Evolutionary conservation across 2,113 vertebrate species (phyloP).

Genomic region (Prunella fulvescens): DNA sequence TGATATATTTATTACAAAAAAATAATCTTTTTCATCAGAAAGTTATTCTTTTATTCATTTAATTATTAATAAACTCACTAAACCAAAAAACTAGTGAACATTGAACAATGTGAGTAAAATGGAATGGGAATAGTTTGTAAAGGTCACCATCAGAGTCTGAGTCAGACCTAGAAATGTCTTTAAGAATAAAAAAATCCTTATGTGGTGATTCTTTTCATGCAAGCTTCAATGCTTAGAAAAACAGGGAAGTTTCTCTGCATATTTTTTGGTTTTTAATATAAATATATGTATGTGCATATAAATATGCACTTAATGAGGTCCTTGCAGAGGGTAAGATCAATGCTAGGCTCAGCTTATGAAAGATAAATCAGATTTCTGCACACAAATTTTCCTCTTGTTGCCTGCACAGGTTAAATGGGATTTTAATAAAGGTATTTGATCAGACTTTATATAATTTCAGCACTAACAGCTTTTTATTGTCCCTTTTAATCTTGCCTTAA

Average conservation of each 20-base stretch:
- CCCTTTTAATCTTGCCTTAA: background rate
- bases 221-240: conserved; percentile 24
- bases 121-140: background rate
- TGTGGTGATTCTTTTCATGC: conserved; percentile 36
- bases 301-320: background rate
- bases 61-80: background rate
- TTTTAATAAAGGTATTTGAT: background rate
- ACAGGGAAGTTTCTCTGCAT: conserved; percentile 38
- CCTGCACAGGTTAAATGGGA: background rate
- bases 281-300: background rate
- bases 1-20: background rate
- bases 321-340: background rate
- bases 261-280: background rate
- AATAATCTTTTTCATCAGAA: background rate
- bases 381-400: background rate
- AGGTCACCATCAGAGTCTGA: background rate
- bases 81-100: background rate
- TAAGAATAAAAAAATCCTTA: background rate
- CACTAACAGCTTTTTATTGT: background rate
- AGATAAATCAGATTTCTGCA: background rate
- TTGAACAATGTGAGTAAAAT: background rate
- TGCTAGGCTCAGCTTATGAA: background rate
- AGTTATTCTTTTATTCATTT: background rate
- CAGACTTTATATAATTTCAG: background rate
- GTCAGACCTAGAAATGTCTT: background rate